Conservation (phyloP, 2,113 vertebrate genomes). For the Tetrax tetrax region DNA sequence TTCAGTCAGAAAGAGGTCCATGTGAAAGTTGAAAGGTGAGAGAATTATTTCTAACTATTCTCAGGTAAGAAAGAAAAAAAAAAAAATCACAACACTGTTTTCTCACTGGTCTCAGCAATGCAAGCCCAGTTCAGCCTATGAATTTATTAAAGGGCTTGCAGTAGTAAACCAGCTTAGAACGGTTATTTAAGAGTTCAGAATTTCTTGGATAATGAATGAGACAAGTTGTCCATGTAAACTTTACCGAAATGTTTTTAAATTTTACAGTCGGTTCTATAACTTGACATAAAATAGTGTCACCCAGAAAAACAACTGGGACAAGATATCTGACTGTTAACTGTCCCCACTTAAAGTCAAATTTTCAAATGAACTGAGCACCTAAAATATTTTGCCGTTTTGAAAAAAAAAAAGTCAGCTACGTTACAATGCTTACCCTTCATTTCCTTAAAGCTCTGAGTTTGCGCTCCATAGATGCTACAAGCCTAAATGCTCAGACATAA, state of each 20-base stretch:
- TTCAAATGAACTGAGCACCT: neutral
- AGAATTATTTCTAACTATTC: neutral
- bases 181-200: neutral
- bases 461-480: neutral
- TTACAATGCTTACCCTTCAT: neutral
- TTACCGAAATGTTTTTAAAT: neutral
- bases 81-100: neutral
- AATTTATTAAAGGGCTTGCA: conserved; percentile 3
- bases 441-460: neutral
- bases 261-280: neutral
- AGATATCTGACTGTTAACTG: neutral
- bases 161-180: neutral
- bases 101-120: neutral
- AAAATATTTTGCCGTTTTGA: neutral
- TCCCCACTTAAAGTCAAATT: neutral
- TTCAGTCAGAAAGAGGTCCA: neutral
- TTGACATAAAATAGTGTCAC: neutral
- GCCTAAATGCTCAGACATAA: neutral
- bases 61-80: neutral
- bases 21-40: neutral
- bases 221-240: neutral
- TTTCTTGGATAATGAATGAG: neutral
- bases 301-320: neutral
- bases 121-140: neutral
- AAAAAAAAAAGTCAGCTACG: neutral